Percentiles rank a stretch among this genome's conserved stretches.
Conservation (phyloP, 2,113 vertebrate genomes). For the Myiozetetes cayanensis region DNA sequence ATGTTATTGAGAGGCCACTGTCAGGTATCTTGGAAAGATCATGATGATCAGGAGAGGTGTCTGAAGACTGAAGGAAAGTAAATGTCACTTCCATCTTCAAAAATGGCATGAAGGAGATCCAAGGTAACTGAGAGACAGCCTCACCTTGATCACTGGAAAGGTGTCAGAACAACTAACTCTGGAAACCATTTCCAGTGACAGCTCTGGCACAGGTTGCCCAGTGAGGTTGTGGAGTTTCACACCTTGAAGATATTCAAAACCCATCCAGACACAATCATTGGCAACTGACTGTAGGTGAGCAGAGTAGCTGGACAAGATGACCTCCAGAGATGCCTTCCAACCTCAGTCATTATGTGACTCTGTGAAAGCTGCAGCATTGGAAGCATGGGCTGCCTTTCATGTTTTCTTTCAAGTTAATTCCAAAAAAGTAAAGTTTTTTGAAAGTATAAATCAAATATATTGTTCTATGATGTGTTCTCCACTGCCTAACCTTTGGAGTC, state of each 20-base stretch:
- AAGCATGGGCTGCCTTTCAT: neutral
- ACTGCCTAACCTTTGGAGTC: neutral
- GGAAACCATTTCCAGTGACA: neutral
- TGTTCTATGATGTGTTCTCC: neutral
- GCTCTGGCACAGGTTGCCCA: neutral
- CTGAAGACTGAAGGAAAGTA: neutral
- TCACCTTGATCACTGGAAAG: neutral
- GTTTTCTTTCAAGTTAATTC: neutral
- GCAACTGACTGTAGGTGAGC: neutral
- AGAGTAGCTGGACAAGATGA: neutral
- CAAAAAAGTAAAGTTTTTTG: neutral
- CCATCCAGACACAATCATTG: fast-evolving
- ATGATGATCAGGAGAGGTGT: neutral
- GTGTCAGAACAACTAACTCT: neutral
- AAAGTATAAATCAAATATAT: neutral
- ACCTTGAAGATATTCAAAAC: neutral
- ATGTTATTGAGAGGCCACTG: neutral
- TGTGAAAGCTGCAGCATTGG: neutral
- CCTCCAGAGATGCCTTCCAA: neutral
- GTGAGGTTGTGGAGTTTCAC: neutral
- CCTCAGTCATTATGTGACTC: neutral
- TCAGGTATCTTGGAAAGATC: neutral
- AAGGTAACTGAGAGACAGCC: neutral
- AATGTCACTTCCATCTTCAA: neutral
- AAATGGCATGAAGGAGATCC: neutral